Evolutionary conservation across 2,113 vertebrate genomes (phyloP), one percentile per base, ranked within the genome.

Genomic region (Bubalus kerabau): DNA sequence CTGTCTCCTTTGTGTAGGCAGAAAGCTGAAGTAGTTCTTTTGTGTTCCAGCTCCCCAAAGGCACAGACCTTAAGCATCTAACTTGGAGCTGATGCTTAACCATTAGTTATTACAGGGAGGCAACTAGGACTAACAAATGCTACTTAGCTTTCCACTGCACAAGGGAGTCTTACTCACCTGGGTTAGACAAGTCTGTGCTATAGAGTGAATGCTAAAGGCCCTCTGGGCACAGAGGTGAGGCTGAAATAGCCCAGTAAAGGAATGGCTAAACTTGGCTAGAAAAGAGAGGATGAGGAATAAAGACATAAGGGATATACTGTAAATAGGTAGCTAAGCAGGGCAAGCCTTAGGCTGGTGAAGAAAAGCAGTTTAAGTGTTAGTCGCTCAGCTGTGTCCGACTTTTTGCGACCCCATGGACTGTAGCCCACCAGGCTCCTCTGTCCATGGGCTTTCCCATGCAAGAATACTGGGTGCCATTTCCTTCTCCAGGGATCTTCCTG

Each of bases 291-390:
- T 52, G 13, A 54, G 71, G n/a, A 85, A 40, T 40, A 62, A 87
- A 87, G 56, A 82, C 56, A 76, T 95, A 24, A 92, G 64, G 50
- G 92, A 95, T 95, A 85, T 81, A 94, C 40, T 85, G 67, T 87
- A 95, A 95, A 89, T 43, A 94, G 50, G 64, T 52, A 67, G 50
- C 59, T 50, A 78, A 93, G 89, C 64, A 71, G 36, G 67, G 32
- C 54, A 87, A 95, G 23, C 88, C 54, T 78, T 28, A 91, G 87
- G 36, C 36, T 36, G 36, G 36, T 36, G 36, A 36, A 36, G 36
- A 40, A 40, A 40, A 40, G 40, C 40, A 40, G 40, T 40, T 40
- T 40, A 40, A 40, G 40, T 40, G 40, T 40, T 40, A 40, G 40
- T 40, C 40, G 40, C 40, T 40, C 40, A 40, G 40, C 40, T 40